Base-by-base conservation (phyloP, 2,113 vertebrate genomes). In the Phoenicopterus ruber region DNA sequence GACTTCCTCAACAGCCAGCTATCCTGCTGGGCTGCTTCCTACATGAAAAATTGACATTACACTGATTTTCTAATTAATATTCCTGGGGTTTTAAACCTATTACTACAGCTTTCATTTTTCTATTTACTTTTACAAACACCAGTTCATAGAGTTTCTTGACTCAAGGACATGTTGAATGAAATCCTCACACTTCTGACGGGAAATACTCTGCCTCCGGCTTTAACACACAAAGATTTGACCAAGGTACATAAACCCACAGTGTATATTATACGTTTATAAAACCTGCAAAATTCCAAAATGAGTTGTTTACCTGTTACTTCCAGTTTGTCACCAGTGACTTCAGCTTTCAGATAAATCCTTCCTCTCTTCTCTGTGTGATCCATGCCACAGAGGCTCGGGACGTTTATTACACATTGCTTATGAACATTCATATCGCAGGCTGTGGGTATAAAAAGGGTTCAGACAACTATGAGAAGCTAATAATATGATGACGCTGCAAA, bases 401-500 rank as follows among this genome's bases (percentile, higher is more conserved):
- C 99, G 2, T 99, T 99, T 88, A 99, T 99, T 52, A 99, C 99
- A 3, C 99, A 99, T 86, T 99, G 98, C 93, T 99, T 99, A 96
- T 99, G 99, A 46, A 99, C 99, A 6, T 99, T 99, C 99, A 99
- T 99, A 59, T 99, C 99, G 49, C 99, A 99, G 90, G 99, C 99
- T 99, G 98, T 22, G 94, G 82, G 82, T 61, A 92, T 3, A 88
- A 66, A 95, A 85, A 38, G 3, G 62, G 85, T 84, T 90, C 54
- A 93, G 32, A 71, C 70, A 94, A 13, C 18, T 49, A 25, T 18
- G 32, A 88, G 82, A 40, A 80, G 46, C 17, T 72, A 70, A 72
- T 40, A 65, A 85, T 6, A 15, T 0, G 50, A 79, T 42, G 38
- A 16, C 36, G 34, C 46, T 29, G 70, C 40, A 61, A 70, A 58